Evolutionary conservation across 2,113 vertebrate species (phyloP).

Genomic region (Tinamus guttatus): DNA sequence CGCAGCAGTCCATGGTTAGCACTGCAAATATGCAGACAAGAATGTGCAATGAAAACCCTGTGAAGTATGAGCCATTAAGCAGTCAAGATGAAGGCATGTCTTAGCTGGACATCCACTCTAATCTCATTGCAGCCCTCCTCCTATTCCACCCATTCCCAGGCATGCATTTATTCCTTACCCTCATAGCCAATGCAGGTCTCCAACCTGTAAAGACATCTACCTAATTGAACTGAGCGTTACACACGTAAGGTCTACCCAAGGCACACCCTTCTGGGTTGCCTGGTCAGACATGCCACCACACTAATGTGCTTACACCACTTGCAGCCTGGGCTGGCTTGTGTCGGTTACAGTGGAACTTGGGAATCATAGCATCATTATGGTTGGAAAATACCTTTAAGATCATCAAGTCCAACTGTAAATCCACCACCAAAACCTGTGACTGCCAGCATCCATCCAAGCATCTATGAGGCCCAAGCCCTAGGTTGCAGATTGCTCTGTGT

Average conservation of each 20-base stretch:
- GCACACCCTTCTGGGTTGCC: neutral
- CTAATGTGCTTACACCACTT: neutral
- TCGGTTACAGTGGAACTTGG: neutral
- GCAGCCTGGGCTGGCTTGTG: neutral
- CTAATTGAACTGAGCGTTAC: neutral
- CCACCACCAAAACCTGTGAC: rapidly evolving
- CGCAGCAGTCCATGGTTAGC: neutral
- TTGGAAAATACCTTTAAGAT: too few species aligned
- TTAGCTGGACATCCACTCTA: neutral
- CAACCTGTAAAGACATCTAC: neutral
- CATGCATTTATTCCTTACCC: neutral
- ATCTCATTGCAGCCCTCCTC: neutral
- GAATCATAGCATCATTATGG: neutral
- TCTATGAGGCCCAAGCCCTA: neutral
- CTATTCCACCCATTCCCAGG: neutral
- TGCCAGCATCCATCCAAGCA: neutral
- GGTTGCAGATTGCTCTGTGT: neutral
- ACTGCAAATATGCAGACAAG: neutral
- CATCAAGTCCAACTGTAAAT: too few species aligned
- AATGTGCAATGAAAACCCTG: neutral
- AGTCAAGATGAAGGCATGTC: conserved; percentile 17
- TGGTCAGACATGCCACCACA: neutral
- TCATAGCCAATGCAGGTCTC: neutral
- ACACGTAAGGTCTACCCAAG: neutral
- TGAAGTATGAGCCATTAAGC: conserved; percentile 39